These are phyloP conservation scores for Epinephelus coioides DNA, from an alignment of 2,797 vertebrate species.

Conservation along the genomic window DNA sequence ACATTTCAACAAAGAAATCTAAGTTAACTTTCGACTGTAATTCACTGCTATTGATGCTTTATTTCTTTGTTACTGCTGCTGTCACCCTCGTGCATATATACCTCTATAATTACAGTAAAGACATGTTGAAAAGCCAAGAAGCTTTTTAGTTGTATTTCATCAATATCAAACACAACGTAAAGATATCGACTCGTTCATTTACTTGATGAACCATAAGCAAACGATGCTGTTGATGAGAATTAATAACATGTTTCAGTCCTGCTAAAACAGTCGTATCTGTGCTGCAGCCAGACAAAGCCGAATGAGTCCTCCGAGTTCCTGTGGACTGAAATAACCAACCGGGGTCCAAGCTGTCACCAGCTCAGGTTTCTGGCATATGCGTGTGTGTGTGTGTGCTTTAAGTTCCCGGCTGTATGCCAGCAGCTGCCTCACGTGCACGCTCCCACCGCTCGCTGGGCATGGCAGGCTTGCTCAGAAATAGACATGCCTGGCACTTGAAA, in stretches of 20 bases:
- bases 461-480: slow-evolving; percentile 54
- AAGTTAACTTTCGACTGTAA: background rate
- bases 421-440: slow-evolving; percentile 64
- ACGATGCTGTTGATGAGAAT: background rate
- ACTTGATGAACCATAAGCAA: background rate
- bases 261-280: slow-evolving; percentile 7
- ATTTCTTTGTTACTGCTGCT: background rate
- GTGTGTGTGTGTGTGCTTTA: slow-evolving; percentile 10
- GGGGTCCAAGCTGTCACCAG: slow-evolving; percentile 23
- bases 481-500: slow-evolving; percentile 22
- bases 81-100: background rate
- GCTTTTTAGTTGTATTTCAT: background rate
- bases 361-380: slow-evolving; percentile 53
- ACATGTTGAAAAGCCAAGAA: background rate
- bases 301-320: slow-evolving; percentile 16
- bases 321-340: slow-evolving; percentile 52
- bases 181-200: background rate
- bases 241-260: background rate
- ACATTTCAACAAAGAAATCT: background rate
- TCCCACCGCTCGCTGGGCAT: slow-evolving; percentile 35
- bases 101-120: background rate
- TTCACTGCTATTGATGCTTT: background rate
- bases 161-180: background rate
- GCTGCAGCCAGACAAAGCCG: slow-evolving; percentile 43
- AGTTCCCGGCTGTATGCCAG: slow-evolving; percentile 36